Base-by-base conservation (phyloP, 2,113 vertebrate genomes). In the Calyptomena viridis region DNA sequence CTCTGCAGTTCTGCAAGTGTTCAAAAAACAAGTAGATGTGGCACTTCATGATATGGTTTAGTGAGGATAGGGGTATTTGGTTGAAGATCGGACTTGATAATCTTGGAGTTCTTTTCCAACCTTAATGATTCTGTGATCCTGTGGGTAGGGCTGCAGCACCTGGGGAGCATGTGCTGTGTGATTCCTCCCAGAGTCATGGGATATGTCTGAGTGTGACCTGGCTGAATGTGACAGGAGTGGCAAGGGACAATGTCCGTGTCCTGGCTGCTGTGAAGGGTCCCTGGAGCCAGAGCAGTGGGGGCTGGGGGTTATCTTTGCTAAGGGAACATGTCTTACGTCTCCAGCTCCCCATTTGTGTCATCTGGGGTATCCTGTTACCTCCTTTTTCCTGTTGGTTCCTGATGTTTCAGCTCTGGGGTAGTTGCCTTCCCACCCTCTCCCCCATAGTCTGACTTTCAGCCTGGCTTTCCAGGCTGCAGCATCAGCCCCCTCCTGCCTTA, bases 161-260 rank as follows among this genome's bases (percentile, higher is more conserved):
- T 10, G 37, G 49, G 42, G 16, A 39, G 30, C 0, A 2, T 40
- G 47, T 27, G 62, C 4, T 4, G 18, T 23, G 81, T 2, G 5
- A 12, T 7, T 69, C 35, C 56, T 86, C n/a, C 58, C 37, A 30
- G 25, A 52, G 50, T 13, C 24, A 7, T 10, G 56, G 44, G 37
- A 3, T 16, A 12, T 2, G 3, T 27, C 56, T 67, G 66, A 37
- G 35, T 3, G 3, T 67, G 30, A 52, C 33, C 42, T 30, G 35
- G 28, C 58, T 56, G 63, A 60, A n/a, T 8, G 3, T 59, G 58
- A 50, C 49, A 33, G 64, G 20, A 75, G 12, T 7, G 12, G 2
- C 5, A 2, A 31, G 30, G 63, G 35, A 35, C 7, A 4, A 3
- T 21, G 35, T 21, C 7, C 60, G 19, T 49, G 49, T 44, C 21